Conservation (phyloP, 1,140 invertebrate genomes). For the Vanessa tameamea region DNA sequence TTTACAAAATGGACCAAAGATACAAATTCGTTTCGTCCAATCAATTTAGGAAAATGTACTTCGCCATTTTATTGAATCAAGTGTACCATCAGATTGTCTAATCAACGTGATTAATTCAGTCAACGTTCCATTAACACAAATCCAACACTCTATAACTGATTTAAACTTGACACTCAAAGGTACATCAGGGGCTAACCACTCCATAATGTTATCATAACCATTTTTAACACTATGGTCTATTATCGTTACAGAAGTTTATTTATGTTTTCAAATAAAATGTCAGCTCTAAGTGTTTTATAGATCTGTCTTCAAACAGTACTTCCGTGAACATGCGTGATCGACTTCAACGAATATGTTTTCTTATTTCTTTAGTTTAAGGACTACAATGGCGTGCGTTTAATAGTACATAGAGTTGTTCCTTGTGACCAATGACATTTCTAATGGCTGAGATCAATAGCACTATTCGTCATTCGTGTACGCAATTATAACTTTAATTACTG, state of each 20-base stretch:
- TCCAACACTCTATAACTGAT: background rate
- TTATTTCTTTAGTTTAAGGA: background rate
- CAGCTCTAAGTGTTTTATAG: constrained; percentile 16
- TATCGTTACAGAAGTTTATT: constrained; percentile 32
- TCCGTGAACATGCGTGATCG: background rate
- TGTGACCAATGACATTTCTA: constrained; percentile 2
- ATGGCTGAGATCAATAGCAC: constrained; percentile 5
- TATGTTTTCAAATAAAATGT: constrained; percentile 21
- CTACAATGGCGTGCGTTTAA: background rate
- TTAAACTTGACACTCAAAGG: constrained; percentile 24
- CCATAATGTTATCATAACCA: constrained; percentile 33
- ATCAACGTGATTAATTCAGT: constrained; percentile 2
- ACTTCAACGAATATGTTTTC: background rate
- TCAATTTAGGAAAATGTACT: background rate
- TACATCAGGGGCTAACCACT: constrained; percentile 18
- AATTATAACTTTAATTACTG: background rate
- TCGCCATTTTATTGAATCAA: background rate
- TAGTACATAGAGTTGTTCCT: background rate
- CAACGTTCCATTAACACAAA: constrained; percentile 12
- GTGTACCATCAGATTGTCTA: background rate
- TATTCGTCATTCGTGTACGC: constrained; percentile 11
- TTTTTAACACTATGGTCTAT: constrained; percentile 26
- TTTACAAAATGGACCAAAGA: background rate
- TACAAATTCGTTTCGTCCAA: background rate
- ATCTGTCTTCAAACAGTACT: background rate